phyloP scores from a whole-genome alignment of 2,888 invertebrate species.

The Dolichopus griseipennis region DNA sequence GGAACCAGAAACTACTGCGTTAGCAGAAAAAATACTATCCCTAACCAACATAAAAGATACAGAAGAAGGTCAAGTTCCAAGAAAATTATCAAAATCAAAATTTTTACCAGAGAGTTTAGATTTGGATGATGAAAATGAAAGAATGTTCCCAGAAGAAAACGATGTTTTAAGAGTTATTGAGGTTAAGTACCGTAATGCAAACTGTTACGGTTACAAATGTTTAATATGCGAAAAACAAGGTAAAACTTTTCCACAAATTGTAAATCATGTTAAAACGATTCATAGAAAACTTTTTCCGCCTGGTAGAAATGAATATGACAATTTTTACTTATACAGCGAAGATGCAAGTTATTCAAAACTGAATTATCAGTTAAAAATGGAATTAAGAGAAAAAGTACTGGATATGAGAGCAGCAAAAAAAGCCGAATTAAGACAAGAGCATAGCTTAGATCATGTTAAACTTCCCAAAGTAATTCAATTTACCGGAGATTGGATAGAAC shows the following conservation, averaged over 20 bases:
- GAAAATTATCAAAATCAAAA: too few relatives aligned
- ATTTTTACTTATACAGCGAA: not conserved
- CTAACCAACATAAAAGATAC: too few relatives aligned
- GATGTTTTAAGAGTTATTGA: not conserved
- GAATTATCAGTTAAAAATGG: not conserved
- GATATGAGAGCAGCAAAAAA: not conserved
- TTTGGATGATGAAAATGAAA: not conserved
- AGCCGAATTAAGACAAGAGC: not conserved
- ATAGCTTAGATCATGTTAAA: not conserved
- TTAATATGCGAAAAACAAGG: not conserved
- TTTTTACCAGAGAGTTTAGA: too few relatives aligned
- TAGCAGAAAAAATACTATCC: too few relatives aligned
- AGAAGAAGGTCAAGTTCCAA: too few relatives aligned
- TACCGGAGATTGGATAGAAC: not conserved
- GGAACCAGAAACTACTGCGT: too few relatives aligned
- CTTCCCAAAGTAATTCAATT: not conserved
- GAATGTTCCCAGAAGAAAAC: not conserved
- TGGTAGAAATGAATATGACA: not conserved
- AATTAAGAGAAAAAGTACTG: not conserved
- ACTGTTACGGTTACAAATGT: not conserved
- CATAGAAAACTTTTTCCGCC: not conserved
- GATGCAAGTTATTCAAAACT: not conserved
- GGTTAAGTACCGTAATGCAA: not conserved
- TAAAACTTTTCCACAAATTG: not conserved
- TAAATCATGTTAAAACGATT: not conserved